Evolutionary conservation across 2,888 invertebrate genomes (phyloP).

Genomic region (Ommatoiulus sabulosus): DNA sequence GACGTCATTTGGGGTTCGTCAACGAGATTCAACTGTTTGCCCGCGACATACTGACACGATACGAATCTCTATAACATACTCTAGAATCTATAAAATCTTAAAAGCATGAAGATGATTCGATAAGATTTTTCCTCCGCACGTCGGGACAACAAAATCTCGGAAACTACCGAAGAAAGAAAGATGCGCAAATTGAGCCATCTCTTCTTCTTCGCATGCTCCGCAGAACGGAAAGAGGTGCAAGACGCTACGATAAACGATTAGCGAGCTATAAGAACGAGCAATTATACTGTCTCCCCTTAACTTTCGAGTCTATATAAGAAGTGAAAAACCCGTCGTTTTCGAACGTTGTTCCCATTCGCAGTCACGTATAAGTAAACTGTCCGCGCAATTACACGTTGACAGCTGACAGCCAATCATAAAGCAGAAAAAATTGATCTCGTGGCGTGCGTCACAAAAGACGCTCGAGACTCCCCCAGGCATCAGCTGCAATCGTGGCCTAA

Average conservation of each 20-base stretch:
- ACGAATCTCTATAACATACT: too few species aligned
- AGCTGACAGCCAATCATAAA: constrained; percentile 17
- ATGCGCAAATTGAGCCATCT: too few species aligned
- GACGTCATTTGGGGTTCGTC: too few species aligned
- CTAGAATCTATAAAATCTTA: too few species aligned
- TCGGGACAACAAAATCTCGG: too few species aligned
- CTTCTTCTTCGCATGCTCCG: too few species aligned
- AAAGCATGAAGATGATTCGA: too few species aligned
- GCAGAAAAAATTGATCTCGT: not conserved
- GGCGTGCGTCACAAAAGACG: not conserved
- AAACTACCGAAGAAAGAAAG: too few species aligned
- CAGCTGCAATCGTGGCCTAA: constrained; percentile 40
- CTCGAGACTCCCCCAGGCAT: constrained; percentile 1
- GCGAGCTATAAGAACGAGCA: not conserved
- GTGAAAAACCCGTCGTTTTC: not conserved
- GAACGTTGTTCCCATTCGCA: not conserved
- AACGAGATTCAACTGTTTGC: too few species aligned
- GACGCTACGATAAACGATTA: not conserved
- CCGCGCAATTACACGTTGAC: not conserved
- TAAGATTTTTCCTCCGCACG: too few species aligned
- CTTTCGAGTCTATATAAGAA: not conserved
- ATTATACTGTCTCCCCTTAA: not conserved
- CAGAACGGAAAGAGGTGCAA: too few species aligned
- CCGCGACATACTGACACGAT: too few species aligned
- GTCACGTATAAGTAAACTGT: not conserved